Conservation (phyloP, 2,113 vertebrate species). For the Antechinus flavipes region DNA sequence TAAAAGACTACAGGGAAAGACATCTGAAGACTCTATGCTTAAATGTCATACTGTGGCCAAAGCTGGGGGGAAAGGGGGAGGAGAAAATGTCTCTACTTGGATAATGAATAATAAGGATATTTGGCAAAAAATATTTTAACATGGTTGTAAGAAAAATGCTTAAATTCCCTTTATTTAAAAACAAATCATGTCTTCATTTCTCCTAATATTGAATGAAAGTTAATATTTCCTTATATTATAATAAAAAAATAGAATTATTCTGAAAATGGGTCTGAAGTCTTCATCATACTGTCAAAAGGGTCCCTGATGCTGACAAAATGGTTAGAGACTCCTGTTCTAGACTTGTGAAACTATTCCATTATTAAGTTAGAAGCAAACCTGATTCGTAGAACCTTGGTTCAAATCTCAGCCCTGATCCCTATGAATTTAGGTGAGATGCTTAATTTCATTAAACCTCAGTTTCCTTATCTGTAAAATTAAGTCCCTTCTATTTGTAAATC, state of each 20-base stretch:
- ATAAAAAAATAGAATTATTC: not conserved
- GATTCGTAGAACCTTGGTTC: not conserved
- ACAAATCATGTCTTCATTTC: not conserved
- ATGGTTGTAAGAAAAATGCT: not conserved
- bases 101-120: slow-evolving; percentile 56
- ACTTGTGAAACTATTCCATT: not conserved
- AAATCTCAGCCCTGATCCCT: not conserved
- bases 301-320: not conserved
- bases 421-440: not conserved
- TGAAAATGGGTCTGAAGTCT: not conserved
- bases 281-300: not conserved
- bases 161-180: not conserved
- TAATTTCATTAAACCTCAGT: not conserved
- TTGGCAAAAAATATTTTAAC: slow-evolving; percentile 62
- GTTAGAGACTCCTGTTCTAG: not conserved
- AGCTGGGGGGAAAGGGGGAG: not conserved
- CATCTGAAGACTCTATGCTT: slow-evolving; percentile 79
- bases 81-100: slow-evolving; percentile 48
- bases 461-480: not conserved
- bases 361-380: not conserved
- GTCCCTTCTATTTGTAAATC: not conserved
- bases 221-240: not conserved
- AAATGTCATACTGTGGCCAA: slow-evolving; percentile 76
- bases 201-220: not conserved
- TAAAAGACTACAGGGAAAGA: slow-evolving; percentile 71